Evolutionary conservation across 1,140 invertebrate species (phyloP).

Genomic region (Daktulosphaira vitifoliae): DNA sequence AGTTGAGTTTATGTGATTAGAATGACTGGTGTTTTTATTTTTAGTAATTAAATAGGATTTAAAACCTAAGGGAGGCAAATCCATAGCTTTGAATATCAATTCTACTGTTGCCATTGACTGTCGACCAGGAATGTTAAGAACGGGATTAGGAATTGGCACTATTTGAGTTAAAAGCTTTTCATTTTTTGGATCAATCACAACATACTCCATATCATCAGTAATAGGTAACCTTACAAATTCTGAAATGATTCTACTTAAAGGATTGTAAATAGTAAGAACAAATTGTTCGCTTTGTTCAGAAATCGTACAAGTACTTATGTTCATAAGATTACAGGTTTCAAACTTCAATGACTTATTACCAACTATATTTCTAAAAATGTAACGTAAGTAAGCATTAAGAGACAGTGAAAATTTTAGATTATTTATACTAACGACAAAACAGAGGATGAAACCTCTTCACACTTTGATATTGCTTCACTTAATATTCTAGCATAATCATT

Average conservation of each 20-base stretch:
- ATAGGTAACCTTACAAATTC: conserved; percentile 38
- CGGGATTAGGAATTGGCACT: conserved; percentile 42
- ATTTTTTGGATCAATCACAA: conserved; percentile 36
- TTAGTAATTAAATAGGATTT: conserved; percentile 13
- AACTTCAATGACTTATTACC: neutral
- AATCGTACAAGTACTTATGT: conserved; percentile 48
- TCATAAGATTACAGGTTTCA: conserved; percentile 41
- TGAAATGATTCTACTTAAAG: conserved; percentile 41
- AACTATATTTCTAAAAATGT: neutral
- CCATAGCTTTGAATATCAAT: conserved; percentile 45
- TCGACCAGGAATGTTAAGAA: conserved; percentile 43
- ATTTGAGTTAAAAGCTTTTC: conserved; percentile 40
- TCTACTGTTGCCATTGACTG: conserved; percentile 42
- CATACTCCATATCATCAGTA: conserved; percentile 26
- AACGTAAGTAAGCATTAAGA: neutral
- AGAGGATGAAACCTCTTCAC: neutral
- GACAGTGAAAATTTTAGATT: too few relatives aligned
- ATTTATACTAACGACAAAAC: conserved; percentile 7
- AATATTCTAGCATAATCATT: conserved; percentile 73
- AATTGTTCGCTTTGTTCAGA: conserved; percentile 45
- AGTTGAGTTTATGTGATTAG: neutral
- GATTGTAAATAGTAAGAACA: conserved; percentile 47
- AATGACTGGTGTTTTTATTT: neutral
- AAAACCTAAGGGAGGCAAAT: conserved; percentile 45
- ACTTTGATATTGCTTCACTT: conserved; percentile 47